Evolutionary conservation across 2,113 vertebrate species (phyloP), one percentile per base, ranked within the genome.

Genomic region (Caloenas nicobarica): DNA sequence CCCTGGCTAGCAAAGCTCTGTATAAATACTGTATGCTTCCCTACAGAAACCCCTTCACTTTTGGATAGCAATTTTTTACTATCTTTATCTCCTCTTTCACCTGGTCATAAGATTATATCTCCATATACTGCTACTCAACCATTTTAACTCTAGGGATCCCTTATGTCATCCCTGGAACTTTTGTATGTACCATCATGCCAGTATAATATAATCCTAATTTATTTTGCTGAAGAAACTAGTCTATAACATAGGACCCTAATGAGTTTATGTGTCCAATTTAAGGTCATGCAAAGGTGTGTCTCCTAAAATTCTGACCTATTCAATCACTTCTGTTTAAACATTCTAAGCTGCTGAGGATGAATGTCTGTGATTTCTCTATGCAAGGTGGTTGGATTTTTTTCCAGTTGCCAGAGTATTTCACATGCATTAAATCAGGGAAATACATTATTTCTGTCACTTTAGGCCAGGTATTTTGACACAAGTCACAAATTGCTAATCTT

Each of bases 401-500:
- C 16, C 19, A 72, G 14, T 78, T 84, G 25, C 62, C n/a, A 81
- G 69, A 77, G 34, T 87, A 90, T 92, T 93, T 94, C 79, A 79
- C 77, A 66, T 25, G 11, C n/a, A 88, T 97, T 90, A 88, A 91
- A 91, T 94, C 58, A 89, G 44, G 46, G 62, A 85, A 65, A 74
- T 72, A 58, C 38, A 93, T 94, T 93, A 81, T 93, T 92, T 93
- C 60, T 96, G 87, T 90, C 90, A 76, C 65, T 93, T 91, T 77
- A 91, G 72, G 74, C 25, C 64, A 81, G 90, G 84, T 90, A 95
- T 93, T 93, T 93, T 95, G 93, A 94, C 84, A 94, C 44, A 94
- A 96, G 76, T 86, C 79, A 94, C 88, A 96, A 95, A 90, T 94
- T 72, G 48, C 51, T 95, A 93, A 97, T 96, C 94, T 81, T 92